Percentiles rank a stretch among this genome's conserved stretches.
These are phyloP conservation scores for Steatornis caripensis DNA, from an alignment of 2,113 vertebrate species.

Conservation along the genomic window DNA sequence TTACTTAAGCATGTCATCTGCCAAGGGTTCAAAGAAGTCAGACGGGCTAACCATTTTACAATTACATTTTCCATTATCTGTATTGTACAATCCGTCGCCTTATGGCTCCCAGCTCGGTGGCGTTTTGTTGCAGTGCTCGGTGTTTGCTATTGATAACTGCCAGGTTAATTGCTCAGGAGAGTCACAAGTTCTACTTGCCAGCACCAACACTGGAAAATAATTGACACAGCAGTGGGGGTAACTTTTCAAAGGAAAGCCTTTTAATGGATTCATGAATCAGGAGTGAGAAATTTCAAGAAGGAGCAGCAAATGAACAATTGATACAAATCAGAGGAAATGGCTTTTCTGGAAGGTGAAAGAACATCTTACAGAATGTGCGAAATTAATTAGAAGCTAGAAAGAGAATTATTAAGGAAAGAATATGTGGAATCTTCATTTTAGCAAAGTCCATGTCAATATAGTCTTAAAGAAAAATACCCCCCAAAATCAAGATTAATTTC, in stretches of 20 bases:
- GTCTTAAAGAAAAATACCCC: neutral
- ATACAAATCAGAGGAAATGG: neutral
- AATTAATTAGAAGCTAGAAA: neutral
- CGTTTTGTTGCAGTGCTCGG: neutral
- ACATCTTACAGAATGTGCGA: neutral
- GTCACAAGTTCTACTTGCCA: neutral
- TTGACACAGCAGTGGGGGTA: neutral
- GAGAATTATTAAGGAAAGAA: neutral
- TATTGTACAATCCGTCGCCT: neutral
- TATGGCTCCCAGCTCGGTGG: fast-evolving
- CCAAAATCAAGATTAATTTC: neutral
- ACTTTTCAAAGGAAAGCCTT: neutral
- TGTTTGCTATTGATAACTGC: neutral
- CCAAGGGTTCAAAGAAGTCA: neutral
- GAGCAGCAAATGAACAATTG: neutral
- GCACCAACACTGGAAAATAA: neutral
- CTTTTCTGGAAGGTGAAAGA: conserved; percentile 7
- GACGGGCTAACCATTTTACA: neutral
- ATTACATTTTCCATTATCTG: neutral
- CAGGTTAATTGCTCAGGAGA: neutral
- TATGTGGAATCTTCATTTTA: neutral
- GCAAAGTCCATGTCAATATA: neutral
- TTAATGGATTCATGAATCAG: neutral
- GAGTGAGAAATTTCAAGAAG: neutral
- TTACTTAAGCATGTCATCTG: neutral